These are phyloP conservation scores for Caenorhabditis sp. DNA, from an alignment of 2,888 invertebrate genomes.

Conservation along the genomic window DNA sequence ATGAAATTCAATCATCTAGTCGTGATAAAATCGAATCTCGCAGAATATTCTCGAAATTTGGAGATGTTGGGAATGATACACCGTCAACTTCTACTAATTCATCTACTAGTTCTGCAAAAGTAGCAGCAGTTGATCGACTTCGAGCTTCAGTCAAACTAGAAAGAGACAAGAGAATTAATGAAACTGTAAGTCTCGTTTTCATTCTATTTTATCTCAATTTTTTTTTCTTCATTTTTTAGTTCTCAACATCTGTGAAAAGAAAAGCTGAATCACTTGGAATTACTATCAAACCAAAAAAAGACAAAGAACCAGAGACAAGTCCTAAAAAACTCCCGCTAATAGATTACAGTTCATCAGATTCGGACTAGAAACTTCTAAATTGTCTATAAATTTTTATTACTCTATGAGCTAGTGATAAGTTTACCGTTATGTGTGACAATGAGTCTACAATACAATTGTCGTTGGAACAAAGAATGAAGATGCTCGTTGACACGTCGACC, in stretches of 20 bases:
- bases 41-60: constrained; percentile 39
- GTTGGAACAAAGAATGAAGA: constrained; percentile 53
- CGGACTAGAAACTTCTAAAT: background rate
- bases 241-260: background rate
- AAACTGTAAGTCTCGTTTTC: background rate
- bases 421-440: constrained; percentile 52
- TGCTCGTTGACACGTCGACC: constrained; percentile 54
- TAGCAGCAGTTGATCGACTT: constrained; percentile 18
- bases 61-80: background rate
- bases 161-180: constrained; percentile 38
- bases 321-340: background rate
- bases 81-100: constrained; percentile 27
- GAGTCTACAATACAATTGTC: constrained; percentile 49
- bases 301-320: background rate
- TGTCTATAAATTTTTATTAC: background rate
- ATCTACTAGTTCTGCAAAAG: constrained; percentile 15
- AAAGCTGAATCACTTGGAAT: background rate
- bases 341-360: constrained; percentile 7
- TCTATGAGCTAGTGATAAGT: constrained; percentile 26
- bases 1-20: constrained; percentile 42
- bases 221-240: background rate
- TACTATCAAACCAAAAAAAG: background rate
- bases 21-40: constrained; percentile 35
- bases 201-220: background rate
- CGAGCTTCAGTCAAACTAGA: constrained; percentile 38